Conservation (phyloP, 2,888 invertebrate genomes). For the Macroteleia sp. region DNA sequence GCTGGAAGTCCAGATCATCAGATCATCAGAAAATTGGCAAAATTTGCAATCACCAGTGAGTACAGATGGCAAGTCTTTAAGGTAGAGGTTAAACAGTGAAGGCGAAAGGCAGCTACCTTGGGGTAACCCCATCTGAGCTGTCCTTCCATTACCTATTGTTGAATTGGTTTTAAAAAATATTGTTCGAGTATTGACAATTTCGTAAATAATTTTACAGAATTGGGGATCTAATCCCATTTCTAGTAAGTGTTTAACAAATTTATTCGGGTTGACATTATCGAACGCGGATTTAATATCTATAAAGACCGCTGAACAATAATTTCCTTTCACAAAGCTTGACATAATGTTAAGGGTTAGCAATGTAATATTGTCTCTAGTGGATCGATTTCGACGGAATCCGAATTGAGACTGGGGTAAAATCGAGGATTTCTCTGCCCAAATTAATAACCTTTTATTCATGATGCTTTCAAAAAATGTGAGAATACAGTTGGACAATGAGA, state of each 20-base stretch:
- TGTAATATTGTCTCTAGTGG: slow-evolving; percentile 6
- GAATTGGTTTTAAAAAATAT: no score
- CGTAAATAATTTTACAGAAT: no score
- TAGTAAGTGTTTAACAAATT: not conserved
- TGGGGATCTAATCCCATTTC: no score
- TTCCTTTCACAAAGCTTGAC: not conserved
- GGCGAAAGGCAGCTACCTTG: slow-evolving; percentile 10
- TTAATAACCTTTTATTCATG: not conserved
- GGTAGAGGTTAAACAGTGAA: slow-evolving; percentile 1
- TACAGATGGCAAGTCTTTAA: not conserved
- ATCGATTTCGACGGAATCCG: not conserved
- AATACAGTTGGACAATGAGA: no score
- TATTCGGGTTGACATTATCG: not conserved
- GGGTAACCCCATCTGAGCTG: not conserved
- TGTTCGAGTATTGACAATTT: no score
- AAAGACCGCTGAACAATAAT: slow-evolving; percentile 1
- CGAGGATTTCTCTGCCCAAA: not conserved
- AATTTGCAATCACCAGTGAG: not conserved
- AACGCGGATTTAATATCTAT: slow-evolving; percentile 10
- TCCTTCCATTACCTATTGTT: slow-evolving; percentile 1
- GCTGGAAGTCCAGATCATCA: not conserved
- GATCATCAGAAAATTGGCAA: slow-evolving; percentile 11
- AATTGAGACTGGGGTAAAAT: not conserved
- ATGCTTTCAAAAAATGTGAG: not conserved
- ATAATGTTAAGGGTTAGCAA: not conserved